These are phyloP conservation scores for Diabrotica balteata DNA, from an alignment of 2,888 invertebrate genomes.

Conservation along the genomic window DNA sequence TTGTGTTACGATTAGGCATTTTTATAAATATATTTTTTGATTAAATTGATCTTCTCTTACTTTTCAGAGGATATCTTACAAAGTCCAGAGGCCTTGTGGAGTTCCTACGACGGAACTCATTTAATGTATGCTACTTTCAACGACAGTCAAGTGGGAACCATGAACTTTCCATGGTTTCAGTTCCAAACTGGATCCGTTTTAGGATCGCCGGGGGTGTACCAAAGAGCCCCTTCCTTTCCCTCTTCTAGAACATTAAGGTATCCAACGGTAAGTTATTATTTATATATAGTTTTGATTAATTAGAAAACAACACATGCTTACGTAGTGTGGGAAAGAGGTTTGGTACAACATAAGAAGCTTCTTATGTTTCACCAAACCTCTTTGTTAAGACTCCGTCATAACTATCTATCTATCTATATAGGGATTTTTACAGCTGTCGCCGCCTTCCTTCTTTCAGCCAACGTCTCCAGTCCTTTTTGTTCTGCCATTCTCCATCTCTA, in stretches of 20 bases:
- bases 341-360: too few relatives aligned
- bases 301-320: too few relatives aligned
- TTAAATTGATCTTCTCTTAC: too few relatives aligned
- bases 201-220: slow-evolving; percentile 65
- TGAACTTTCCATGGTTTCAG: slow-evolving; percentile 80
- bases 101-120: slow-evolving; percentile 80
- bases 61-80: slow-evolving; percentile 86
- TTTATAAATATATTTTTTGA: slow-evolving; percentile 5
- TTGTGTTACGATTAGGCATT: neutral
- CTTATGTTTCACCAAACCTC: too few relatives aligned
- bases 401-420: too few relatives aligned
- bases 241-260: slow-evolving; percentile 81
- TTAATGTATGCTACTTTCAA: slow-evolving; percentile 88
- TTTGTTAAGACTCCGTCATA: too few relatives aligned
- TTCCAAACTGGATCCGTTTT: slow-evolving; percentile 70
- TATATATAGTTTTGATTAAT: too few relatives aligned
- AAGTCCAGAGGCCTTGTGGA: slow-evolving; percentile 85
- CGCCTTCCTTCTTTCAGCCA: too few relatives aligned
- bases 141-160: slow-evolving; percentile 78
- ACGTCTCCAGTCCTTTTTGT: too few relatives aligned
- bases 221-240: slow-evolving; percentile 70
- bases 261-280: slow-evolving; percentile 71
- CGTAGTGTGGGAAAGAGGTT: too few relatives aligned
- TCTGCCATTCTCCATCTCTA: too few relatives aligned
- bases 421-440: too few relatives aligned